Percentiles rank a stretch among this genome's conserved stretches.
phyloP scores from a whole-genome alignment of 23 tunicate species.

The Corella eumyota region DNA sequence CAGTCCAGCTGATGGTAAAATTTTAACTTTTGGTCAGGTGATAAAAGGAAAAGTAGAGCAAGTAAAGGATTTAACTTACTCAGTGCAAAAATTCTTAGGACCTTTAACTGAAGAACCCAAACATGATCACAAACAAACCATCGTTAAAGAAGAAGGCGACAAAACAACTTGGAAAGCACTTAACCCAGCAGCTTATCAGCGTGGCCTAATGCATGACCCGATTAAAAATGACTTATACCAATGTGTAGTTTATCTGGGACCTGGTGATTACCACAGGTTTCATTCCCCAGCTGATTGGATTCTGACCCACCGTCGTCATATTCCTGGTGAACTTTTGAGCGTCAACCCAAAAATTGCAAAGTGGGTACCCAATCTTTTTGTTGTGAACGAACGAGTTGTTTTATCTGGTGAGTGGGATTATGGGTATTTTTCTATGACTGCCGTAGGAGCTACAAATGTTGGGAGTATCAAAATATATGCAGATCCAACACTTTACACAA shows the following conservation, averaged over 20 bases:
- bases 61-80: conserved; percentile 79
- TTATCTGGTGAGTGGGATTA: conserved; percentile 76
- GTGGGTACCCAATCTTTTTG: conserved; percentile 52
- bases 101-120: conserved; percentile 34
- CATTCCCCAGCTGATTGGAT: conserved; percentile 85
- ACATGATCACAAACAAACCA: conserved; percentile 25
- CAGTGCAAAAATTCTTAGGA: conserved; percentile 79
- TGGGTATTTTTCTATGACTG: conserved; percentile 78
- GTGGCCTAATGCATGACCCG: conserved; percentile 60
- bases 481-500: conserved; percentile 51
- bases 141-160: not conserved
- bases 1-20: conserved; percentile 76
- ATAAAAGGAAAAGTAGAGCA: conserved; percentile 66
- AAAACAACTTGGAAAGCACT: not conserved
- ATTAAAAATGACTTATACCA: conserved; percentile 60
- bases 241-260: conserved; percentile 85
- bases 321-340: conserved; percentile 86
- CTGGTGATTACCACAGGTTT: conserved; percentile 89
- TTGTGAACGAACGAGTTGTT: conserved; percentile 81
- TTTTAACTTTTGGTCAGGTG: conserved; percentile 43
- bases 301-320: conserved; percentile 67
- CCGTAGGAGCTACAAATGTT: conserved; percentile 95
- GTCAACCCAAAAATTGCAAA: conserved; percentile 79
- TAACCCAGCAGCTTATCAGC: conserved; percentile 22
- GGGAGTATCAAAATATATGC: conserved; percentile 76